phyloP scores from a whole-genome alignment of 2,113 vertebrate genomes.

The Euleptes europaea region DNA sequence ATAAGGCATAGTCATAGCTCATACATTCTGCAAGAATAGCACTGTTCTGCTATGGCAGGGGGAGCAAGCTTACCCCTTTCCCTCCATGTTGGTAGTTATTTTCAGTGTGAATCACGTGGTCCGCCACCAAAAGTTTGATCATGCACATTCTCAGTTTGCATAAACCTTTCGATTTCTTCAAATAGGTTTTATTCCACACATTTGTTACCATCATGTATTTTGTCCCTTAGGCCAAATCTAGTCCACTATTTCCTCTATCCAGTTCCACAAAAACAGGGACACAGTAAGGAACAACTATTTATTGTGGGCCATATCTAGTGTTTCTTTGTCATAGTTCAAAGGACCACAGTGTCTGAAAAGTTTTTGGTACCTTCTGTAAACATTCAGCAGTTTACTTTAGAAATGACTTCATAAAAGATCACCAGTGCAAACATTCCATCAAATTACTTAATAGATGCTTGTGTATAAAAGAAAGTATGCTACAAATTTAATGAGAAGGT shows the following conservation, averaged over 20 bases:
- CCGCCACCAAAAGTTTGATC: too few relatives aligned
- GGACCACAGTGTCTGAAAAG: background rate
- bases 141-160: background rate
- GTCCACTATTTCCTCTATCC: background rate
- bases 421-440: conserved; percentile 9
- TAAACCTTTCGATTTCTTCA: too few relatives aligned
- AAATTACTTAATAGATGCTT: conserved; percentile 41
- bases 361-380: background rate
- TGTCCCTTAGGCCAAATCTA: background rate
- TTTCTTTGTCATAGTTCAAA: background rate
- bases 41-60: too few relatives aligned
- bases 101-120: background rate
- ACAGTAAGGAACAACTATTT: background rate
- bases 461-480: conserved; percentile 20
- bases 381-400: conserved; percentile 1
- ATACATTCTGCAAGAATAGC: too few relatives aligned
- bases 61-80: too few relatives aligned
- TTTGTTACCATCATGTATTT: background rate
- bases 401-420: conserved; percentile 28
- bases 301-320: too few relatives aligned
- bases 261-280: background rate
- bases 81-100: too few relatives aligned
- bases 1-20: too few relatives aligned
- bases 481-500: conserved; percentile 48
- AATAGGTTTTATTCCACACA: background rate